phyloP scores from a whole-genome alignment of 2,888 invertebrate genomes.

The Noctua pronuba region DNA sequence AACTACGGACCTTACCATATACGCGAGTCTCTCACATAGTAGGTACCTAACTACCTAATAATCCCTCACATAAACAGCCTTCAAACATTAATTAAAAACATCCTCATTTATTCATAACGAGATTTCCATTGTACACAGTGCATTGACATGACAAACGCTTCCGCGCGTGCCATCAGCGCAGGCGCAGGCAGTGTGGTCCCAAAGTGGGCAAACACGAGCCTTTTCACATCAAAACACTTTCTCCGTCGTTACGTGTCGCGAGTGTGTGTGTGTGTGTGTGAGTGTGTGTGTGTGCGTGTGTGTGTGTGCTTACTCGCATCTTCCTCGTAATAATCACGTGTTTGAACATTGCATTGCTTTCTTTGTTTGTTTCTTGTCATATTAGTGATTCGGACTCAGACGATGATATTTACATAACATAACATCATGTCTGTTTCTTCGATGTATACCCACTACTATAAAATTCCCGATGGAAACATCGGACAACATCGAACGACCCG shows the following conservation, averaged over 20 bases:
- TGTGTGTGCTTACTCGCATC: constrained; percentile 47
- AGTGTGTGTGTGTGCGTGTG: constrained; percentile 1
- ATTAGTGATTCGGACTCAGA: not conserved
- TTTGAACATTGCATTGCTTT: constrained; percentile 46
- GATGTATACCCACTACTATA: not conserved
- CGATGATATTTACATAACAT: not conserved
- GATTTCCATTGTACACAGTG: constrained; percentile 33
- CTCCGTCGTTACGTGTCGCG: constrained; percentile 63
- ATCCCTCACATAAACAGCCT: not conserved
- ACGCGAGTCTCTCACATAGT: not conserved
- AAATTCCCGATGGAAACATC: no score
- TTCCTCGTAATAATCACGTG: constrained; percentile 54
- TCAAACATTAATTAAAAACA: not conserved
- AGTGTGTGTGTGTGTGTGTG: constrained; percentile 6
- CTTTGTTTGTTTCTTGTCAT: constrained; percentile 9
- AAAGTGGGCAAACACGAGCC: constrained; percentile 71
- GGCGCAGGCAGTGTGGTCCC: constrained; percentile 44
- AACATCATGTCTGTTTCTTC: not conserved
- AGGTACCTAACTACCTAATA: not conserved
- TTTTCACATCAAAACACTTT: constrained; percentile 77
- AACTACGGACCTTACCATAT: no score
- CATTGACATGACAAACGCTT: constrained; percentile 49
- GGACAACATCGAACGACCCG: no score
- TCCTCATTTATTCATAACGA: constrained; percentile 22
- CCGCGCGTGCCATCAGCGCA: constrained; percentile 42